These are phyloP conservation scores for Nothobranchius kuhntae DNA, from an alignment of 2,113 vertebrate genomes.

Conservation along the genomic window DNA sequence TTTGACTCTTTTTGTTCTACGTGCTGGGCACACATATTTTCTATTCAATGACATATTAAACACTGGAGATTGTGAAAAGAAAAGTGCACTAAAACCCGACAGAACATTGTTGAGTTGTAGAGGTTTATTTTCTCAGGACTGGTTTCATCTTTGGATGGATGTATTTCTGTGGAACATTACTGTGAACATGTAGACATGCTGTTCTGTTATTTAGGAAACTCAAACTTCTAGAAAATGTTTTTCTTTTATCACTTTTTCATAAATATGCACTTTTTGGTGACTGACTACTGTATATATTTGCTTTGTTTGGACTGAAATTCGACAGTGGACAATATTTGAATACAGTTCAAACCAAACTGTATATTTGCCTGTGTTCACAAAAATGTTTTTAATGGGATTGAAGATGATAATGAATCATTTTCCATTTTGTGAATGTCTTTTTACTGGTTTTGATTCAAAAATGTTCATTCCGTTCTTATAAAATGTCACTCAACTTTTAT, in stretches of 20 bases:
- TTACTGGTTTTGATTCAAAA: conserved; percentile 7
- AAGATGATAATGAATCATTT: conserved; percentile 4
- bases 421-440: not conserved
- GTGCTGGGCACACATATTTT: conserved; percentile 23
- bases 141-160: conserved; percentile 51
- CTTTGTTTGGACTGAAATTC: conserved; percentile 17
- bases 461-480: not conserved
- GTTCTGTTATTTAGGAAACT: conserved; percentile 23
- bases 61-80: conserved; percentile 51
- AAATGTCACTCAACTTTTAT: not conserved
- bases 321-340: conserved; percentile 22
- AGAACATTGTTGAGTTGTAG: conserved; percentile 60
- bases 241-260: conserved; percentile 34
- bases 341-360: conserved; percentile 6
- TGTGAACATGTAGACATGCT: conserved; percentile 60
- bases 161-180: conserved; percentile 65
- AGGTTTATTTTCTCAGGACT: conserved; percentile 76
- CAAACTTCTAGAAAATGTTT: conserved; percentile 21
- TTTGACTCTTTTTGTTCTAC: conserved; percentile 30
- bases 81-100: conserved; percentile 38
- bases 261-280: conserved; percentile 70
- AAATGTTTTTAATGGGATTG: conserved; percentile 10
- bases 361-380: conserved; percentile 11
- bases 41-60: conserved; percentile 19
- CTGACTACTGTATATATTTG: conserved; percentile 39